These are phyloP conservation scores for Eospalax fontanierii DNA, from an alignment of 2,797 vertebrate genomes.

Conservation along the genomic window DNA sequence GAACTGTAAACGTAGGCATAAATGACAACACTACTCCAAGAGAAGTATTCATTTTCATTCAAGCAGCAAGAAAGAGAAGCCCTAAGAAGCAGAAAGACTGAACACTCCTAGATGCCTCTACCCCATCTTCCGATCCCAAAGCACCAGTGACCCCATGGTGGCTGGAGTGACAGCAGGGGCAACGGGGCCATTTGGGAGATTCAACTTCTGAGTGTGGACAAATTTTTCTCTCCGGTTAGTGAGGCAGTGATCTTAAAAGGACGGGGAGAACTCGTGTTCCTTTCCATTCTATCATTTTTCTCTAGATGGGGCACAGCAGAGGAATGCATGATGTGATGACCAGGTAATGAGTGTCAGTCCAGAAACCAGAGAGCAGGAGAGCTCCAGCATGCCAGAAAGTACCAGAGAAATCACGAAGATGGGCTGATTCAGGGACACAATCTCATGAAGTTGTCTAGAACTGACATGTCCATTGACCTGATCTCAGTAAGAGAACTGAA, in stretches of 20 bases:
- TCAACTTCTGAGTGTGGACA: neutral
- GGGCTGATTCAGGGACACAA: neutral
- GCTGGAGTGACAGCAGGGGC: neutral
- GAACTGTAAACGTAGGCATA: neutral
- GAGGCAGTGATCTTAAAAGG: neutral
- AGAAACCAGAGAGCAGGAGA: neutral
- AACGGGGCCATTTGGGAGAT: neutral
- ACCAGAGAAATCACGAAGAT: neutral
- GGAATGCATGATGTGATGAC: neutral
- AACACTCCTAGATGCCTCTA: neutral
- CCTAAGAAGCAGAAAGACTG: neutral
- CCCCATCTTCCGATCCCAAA: neutral
- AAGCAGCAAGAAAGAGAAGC: conserved; percentile 17
- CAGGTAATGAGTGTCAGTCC: neutral
- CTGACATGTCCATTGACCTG: neutral
- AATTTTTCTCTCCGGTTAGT: neutral
- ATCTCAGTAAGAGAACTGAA: neutral
- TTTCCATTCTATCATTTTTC: neutral
- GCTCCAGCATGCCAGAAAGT: neutral
- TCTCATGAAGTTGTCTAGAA: neutral
- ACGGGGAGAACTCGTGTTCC: neutral
- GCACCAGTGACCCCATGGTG: neutral
- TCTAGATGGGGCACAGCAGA: neutral
- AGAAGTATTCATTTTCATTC: neutral
- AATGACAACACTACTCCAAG: neutral